A percentile compares a stretch with the other conserved stretches of the same genome.
These are phyloP conservation scores for Halichoerus grypus DNA, from an alignment of 2,113 vertebrate genomes.

Conservation along the genomic window DNA sequence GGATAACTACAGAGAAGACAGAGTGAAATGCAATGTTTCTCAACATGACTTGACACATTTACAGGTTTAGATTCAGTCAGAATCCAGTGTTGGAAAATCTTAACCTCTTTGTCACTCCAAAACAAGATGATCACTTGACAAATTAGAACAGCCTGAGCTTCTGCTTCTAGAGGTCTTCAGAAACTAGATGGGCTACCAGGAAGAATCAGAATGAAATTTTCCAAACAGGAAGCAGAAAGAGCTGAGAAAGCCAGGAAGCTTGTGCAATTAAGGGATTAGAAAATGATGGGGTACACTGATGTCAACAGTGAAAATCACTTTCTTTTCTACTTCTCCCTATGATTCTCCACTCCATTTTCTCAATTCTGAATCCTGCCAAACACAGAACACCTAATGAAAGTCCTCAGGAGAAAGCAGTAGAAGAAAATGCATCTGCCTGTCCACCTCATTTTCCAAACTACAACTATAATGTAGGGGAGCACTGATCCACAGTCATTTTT, in stretches of 20 bases:
- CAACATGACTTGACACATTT: not conserved
- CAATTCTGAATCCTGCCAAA: not conserved
- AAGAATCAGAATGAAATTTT: constrained; percentile 3
- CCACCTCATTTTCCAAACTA: not conserved
- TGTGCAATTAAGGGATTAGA: not conserved
- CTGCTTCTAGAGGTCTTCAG: constrained; percentile 4
- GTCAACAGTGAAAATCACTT: not conserved
- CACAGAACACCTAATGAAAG: not conserved
- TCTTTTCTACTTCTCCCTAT: not conserved
- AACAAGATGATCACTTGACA: not conserved
- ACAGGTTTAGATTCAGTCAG: not conserved
- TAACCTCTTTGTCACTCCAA: constrained; percentile 24
- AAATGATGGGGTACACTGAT: not conserved
- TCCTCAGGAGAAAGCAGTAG: not conserved
- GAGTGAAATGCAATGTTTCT: not conserved
- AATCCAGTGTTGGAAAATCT: constrained; percentile 36
- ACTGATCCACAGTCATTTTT: not conserved
- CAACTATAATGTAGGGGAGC: not conserved
- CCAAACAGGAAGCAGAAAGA: not conserved
- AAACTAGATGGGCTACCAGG: not conserved
- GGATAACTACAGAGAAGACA: constrained; percentile 9
- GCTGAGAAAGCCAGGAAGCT: not conserved
- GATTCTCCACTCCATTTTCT: not conserved
- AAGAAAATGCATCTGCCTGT: not conserved
- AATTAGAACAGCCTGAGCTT: constrained; percentile 4